These are phyloP conservation scores for Gouania willdenowi DNA, from an alignment of 2,797 vertebrate species.

Conservation along the genomic window DNA sequence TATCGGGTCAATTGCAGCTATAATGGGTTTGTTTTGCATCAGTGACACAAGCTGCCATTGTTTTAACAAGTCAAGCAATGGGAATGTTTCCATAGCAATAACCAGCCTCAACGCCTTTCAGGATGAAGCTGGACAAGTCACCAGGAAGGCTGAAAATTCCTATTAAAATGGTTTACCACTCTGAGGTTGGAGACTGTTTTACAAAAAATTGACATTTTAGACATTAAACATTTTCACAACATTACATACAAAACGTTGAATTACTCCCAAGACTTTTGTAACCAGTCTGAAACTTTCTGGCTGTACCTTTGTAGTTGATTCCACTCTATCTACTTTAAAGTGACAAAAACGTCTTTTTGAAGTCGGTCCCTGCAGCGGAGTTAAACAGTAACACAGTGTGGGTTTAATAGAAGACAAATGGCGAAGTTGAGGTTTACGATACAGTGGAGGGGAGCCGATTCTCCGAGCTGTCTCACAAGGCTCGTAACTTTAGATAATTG, in stretches of 20 bases:
- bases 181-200: no score
- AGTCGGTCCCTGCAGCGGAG: conserved; percentile 40
- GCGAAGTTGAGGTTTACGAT: conserved; percentile 51
- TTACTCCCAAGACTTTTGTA: not conserved
- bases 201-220: no score
- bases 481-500: conserved; percentile 72
- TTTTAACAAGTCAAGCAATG: conserved; percentile 39
- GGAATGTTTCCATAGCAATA: conserved; percentile 65
- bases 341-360: conserved; percentile 29
- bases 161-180: no score
- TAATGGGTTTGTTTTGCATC: conserved; percentile 12
- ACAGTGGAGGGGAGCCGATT: conserved; percentile 46
- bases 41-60: conserved; percentile 19
- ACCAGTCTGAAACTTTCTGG: not conserved
- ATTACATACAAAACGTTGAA: no score
- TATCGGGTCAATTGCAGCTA: conserved; percentile 38
- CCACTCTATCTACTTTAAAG: no score
- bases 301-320: not conserved
- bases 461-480: conserved; percentile 51
- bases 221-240: no score
- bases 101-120: conserved; percentile 17
- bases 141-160: no score
- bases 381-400: conserved; percentile 39
- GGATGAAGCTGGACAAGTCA: no score
- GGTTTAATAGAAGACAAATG: conserved; percentile 61